Evolutionary conservation across 2,888 invertebrate species (phyloP).

Genomic region (Neria commutata): DNA sequence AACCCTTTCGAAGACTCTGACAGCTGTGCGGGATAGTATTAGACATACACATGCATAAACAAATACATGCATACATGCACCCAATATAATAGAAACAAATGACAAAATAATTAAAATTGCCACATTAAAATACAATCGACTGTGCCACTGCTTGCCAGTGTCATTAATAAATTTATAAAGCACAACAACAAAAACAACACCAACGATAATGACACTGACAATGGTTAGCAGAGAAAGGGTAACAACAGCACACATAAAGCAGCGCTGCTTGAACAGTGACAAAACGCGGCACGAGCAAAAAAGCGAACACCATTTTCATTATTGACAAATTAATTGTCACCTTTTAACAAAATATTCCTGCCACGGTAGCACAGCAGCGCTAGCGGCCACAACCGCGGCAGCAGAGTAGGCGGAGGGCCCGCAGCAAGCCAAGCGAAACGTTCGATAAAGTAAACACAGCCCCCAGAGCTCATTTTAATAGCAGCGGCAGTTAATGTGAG

Average conservation of each 20-base stretch:
- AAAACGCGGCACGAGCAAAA: conserved; percentile 37
- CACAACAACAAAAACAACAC: background rate
- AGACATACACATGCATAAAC: too few relatives aligned
- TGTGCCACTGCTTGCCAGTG: conserved; percentile 23
- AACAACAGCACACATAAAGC: conserved; percentile 8
- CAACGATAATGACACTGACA: conserved; percentile 33
- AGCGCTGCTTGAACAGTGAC: too few relatives aligned
- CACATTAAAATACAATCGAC: conserved; percentile 20
- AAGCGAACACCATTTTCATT: conserved; percentile 42
- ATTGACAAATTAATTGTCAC: conserved; percentile 61
- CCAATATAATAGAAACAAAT: conserved; percentile 44
- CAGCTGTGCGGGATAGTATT: too few relatives aligned
- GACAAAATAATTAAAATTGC: conserved; percentile 52
- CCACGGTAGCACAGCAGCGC: conserved; percentile 2
- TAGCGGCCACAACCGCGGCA: conserved; percentile 3
- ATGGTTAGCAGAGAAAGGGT: conserved; percentile 33
- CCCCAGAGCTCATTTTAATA: conserved; percentile 31
- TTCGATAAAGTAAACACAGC: background rate
- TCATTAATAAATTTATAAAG: conserved; percentile 37
- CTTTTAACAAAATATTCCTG: conserved; percentile 58
- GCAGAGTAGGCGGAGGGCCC: background rate
- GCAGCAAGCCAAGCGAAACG: background rate
- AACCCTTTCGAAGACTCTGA: too few relatives aligned
- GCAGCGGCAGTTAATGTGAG: too few relatives aligned
- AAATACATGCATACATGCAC: background rate